These are phyloP conservation scores for Agonopterix heracliana DNA, from an alignment of 2,888 invertebrate genomes.

Conservation along the genomic window DNA sequence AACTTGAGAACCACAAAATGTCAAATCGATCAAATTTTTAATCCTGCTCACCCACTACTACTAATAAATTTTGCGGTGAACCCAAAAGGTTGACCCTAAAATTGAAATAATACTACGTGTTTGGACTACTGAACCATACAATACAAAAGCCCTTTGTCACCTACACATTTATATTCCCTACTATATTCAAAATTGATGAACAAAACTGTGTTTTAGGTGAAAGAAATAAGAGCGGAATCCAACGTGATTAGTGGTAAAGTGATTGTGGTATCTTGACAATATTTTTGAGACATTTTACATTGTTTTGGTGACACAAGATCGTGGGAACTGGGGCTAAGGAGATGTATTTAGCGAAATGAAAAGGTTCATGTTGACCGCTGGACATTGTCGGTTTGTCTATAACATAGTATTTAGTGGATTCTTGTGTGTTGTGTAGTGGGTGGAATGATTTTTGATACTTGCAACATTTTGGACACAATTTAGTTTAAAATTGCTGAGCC, in stretches of 20 bases:
- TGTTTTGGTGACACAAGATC: conserved; percentile 46
- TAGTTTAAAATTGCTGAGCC: too few relatives aligned
- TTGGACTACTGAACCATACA: conserved; percentile 41
- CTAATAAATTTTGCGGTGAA: conserved; percentile 33
- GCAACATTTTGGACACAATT: neutral
- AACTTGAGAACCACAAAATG: conserved; percentile 23
- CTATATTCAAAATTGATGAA: neutral
- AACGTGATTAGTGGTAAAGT: conserved; percentile 1
- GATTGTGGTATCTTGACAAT: conserved; percentile 26
- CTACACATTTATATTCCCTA: conserved; percentile 13
- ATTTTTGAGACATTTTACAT: conserved; percentile 53
- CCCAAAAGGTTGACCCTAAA: conserved; percentile 49
- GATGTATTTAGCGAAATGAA: conserved; percentile 38
- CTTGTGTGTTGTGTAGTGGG: conserved; percentile 4
- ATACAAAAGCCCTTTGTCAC: conserved; percentile 27
- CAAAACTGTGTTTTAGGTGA: conserved; percentile 15
- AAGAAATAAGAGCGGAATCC: conserved; percentile 9
- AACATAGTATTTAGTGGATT: conserved; percentile 55
- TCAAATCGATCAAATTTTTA: conserved; percentile 34
- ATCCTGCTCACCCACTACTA: conserved; percentile 41
- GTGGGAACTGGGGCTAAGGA: conserved; percentile 51
- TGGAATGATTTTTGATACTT: conserved; percentile 38
- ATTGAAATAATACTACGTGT: conserved; percentile 51
- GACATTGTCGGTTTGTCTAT: conserved; percentile 58
- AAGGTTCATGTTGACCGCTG: conserved; percentile 54